A percentile compares a stretch with the other conserved stretches of the same genome.
Evolutionary conservation across 2,888 invertebrate species (phyloP).

Genomic region (Theretra japonica): DNA sequence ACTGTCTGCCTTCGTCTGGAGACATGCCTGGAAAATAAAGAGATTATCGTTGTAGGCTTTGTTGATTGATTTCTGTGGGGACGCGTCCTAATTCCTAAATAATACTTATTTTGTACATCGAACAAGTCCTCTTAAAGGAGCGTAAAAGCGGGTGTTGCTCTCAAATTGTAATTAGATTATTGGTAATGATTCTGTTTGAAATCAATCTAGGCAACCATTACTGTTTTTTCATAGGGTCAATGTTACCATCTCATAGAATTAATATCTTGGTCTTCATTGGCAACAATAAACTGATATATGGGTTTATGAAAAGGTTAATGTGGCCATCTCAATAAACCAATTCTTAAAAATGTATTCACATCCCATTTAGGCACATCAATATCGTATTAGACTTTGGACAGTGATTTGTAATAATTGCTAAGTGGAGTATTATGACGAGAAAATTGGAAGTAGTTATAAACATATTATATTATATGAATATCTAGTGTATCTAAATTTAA

Average conservation of each 20-base stretch:
- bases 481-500: not conserved
- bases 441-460: constrained; percentile 8
- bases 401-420: not conserved
- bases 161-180: no score
- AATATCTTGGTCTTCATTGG: not conserved
- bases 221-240: no score
- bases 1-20: constrained; percentile 87
- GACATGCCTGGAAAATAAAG: constrained; percentile 84
- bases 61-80: no score
- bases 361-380: not conserved
- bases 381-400: not conserved
- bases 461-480: not conserved
- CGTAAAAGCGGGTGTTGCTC: no score
- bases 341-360: constrained; percentile 1
- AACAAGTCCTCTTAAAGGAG: no score
- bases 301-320: constrained; percentile 36
- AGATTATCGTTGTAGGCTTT: not conserved
- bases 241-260: no score
- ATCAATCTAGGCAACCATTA: no score
- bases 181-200: no score
- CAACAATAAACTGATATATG: constrained; percentile 6
- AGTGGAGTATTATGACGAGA: no score
- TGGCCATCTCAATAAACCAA: constrained; percentile 16
- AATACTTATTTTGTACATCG: no score
- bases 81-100: no score